Evolutionary conservation across 2,113 vertebrate genomes (phyloP).

Genomic region (Tachycineta bicolor): DNA sequence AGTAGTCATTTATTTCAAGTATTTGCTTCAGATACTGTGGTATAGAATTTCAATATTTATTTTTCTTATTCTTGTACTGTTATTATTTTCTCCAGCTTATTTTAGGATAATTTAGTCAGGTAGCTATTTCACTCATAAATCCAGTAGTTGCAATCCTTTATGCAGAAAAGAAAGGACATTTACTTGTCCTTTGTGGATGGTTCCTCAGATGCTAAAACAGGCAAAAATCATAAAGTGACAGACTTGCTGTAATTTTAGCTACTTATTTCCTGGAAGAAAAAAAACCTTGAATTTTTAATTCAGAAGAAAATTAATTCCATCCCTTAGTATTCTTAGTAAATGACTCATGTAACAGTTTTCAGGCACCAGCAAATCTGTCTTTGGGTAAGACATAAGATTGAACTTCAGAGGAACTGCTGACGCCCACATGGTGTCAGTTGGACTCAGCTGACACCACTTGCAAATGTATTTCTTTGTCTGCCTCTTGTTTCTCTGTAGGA

Average conservation of each 20-base stretch:
- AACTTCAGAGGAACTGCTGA: neutral
- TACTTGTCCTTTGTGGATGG: neutral
- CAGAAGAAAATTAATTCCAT: constrained; percentile 4
- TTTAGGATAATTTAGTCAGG: neutral
- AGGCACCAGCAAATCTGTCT: constrained; percentile 3
- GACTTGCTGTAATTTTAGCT: neutral
- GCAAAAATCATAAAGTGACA: neutral
- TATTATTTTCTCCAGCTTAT: neutral
- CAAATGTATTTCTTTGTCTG: neutral
- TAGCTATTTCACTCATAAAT: neutral
- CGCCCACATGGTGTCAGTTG: neutral
- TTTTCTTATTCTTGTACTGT: neutral
- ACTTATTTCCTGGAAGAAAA: neutral
- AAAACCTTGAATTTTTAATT: neutral
- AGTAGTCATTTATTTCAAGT: neutral
- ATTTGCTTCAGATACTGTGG: neutral
- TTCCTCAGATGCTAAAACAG: neutral
- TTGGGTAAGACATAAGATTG: neutral
- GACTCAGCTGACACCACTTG: neutral
- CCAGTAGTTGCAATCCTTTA: neutral
- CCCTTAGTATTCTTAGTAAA: neutral
- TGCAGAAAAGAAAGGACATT: neutral
- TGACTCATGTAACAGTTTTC: constrained; percentile 23
- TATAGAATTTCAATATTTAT: neutral
- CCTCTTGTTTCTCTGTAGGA: neutral